Base-by-base conservation (phyloP, 2,797 vertebrate genomes). In the Pelodytes ibericus region DNA sequence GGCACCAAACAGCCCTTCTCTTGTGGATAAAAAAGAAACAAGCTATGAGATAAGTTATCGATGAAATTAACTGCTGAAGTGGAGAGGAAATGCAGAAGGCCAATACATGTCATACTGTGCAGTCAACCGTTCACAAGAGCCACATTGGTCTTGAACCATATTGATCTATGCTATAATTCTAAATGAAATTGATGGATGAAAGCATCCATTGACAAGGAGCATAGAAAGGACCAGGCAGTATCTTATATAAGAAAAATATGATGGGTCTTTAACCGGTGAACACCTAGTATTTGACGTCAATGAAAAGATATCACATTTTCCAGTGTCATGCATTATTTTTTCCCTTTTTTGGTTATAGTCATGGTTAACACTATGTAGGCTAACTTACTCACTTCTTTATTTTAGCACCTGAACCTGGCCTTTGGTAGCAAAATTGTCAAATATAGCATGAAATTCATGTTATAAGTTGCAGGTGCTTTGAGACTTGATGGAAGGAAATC, bases 171-270 rank as follows among this genome's bases (percentile, higher is more conserved):
- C 90, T 92, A 93, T 95, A 94, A 95, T 95, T 96, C 93, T 94
- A 93, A 94, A 95, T 95, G 89, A 94, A 95, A 94, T 89, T 94
- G 94, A 95, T 96, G 93, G 91, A 95, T 94, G 91, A 90, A 93
- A 92, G 90, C 92, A 92, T 81, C 88, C 90, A 94, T 94, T 95
- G 95, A 95, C 94, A 95, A 90, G 90, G 91, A 91, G 90, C 92
- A 93, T 93, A 94, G 94, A 93, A 92, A 94, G 90, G 91, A 92
- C 91, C 92, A 90, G 91, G 89, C 93, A 92, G 91, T 87, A 85
- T 89, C 91, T n/a, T n/a, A n/a, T 94, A 87, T 91, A 89, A 91
- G 81, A 91, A 90, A 93, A 92, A 87, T 91, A 91, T 92, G 89
- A 92, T 90, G 88, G 90, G 92, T 90, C 91, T 90, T 90, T 90